Percentiles rank a stretch among this genome's conserved stretches.
phyloP scores from a whole-genome alignment of 2,113 vertebrate genomes.

The Enhydra lutris region DNA sequence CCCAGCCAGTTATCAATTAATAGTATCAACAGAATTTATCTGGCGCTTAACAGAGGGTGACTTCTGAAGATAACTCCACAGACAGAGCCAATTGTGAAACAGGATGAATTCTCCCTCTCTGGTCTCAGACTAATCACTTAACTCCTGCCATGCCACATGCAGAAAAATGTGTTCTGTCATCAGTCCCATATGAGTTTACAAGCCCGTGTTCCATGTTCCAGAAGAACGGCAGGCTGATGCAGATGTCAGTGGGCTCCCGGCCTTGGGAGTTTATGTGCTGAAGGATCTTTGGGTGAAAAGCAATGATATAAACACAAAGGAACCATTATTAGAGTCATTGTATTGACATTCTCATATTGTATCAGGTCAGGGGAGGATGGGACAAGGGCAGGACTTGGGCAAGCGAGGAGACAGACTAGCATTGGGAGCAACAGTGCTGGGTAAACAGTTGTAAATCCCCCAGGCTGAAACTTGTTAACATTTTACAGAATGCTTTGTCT shows the following conservation, averaged over 20 bases:
- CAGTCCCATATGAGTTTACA: background rate
- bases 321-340: background rate
- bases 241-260: background rate
- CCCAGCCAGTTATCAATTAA: constrained; percentile 57
- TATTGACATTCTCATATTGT: background rate
- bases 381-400: constrained; percentile 21
- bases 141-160: background rate
- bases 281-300: background rate
- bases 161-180: background rate
- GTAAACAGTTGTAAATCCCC: background rate
- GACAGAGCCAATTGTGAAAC: constrained; percentile 16
- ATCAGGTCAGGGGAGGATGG: background rate
- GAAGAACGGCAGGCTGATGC: background rate
- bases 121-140: constrained; percentile 18
- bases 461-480: background rate
- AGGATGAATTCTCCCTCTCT: background rate
- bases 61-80: background rate
- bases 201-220: background rate
- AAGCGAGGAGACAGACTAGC: background rate
- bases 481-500: constrained; percentile 18
- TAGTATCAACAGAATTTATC: constrained; percentile 31
- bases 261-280: background rate
- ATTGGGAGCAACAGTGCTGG: background rate
- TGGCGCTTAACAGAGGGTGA: background rate
- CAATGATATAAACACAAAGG: constrained; percentile 37